Conservation (phyloP, 2,113 vertebrate genomes). For the Albula glossodonta region DNA sequence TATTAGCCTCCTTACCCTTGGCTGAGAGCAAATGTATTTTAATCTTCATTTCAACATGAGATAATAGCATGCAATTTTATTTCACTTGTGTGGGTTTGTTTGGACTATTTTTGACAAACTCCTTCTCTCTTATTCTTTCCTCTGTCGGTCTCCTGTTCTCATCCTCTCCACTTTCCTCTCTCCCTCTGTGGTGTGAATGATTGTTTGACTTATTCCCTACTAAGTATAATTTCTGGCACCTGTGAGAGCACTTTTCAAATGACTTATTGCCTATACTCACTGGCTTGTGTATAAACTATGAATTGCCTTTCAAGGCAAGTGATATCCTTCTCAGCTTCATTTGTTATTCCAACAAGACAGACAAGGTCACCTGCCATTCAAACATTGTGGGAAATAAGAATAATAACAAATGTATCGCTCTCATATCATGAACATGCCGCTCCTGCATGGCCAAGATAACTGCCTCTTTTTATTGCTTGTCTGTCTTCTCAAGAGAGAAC, state of each 20-base stretch:
- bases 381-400: slow-evolving; percentile 44
- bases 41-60: too few species aligned
- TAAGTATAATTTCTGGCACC: slow-evolving; percentile 59
- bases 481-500: slow-evolving; percentile 44
- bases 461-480: slow-evolving; percentile 40
- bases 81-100: too few species aligned
- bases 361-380: slow-evolving; percentile 64
- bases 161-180: slow-evolving; percentile 23
- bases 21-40: too few species aligned
- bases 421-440: slow-evolving; percentile 57
- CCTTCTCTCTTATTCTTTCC: slow-evolving; percentile 8
- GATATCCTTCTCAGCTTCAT: slow-evolving; percentile 51
- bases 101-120: neutral
- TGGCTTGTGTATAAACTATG: slow-evolving; percentile 44
- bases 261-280: slow-evolving; percentile 45
- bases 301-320: slow-evolving; percentile 34
- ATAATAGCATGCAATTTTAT: too few species aligned
- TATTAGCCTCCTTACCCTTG: too few species aligned
- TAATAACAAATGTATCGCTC: slow-evolving; percentile 60
- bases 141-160: slow-evolving; percentile 35
- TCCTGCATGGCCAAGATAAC: slow-evolving; percentile 73
- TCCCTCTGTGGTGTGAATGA: slow-evolving; percentile 24
- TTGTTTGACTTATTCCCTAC: slow-evolving; percentile 58
- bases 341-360: slow-evolving; percentile 34
- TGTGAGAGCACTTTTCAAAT: slow-evolving; percentile 44